Base-by-base conservation (phyloP, 2,888 invertebrate species). In the Caenorhabditis becei region DNA sequence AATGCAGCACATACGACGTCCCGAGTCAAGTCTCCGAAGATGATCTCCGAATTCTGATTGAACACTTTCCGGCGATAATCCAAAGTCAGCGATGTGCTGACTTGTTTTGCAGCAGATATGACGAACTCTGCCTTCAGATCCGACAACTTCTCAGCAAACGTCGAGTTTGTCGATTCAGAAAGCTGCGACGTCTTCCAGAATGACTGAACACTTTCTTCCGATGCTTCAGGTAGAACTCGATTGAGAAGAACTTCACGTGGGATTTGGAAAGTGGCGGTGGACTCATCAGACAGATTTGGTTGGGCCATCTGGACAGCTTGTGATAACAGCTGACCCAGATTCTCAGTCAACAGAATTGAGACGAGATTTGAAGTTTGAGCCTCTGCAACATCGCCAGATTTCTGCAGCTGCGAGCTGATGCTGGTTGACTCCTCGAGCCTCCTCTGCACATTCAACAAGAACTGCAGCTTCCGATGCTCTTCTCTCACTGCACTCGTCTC, bases 21-120 rank as follows among this genome's bases (percentile, higher is more conserved):
- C 32, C 35, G 54, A 0, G 69, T 70, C 51, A 70, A 5, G 24
- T 70, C 69, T 16, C 62, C 67, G 28, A 77, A 69, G 16, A 69
- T 70, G 7, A 70, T 18, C 69, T 69, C 77, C n/a, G 77, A 69
- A 51, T 67, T 70, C 35, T 70, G 77, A 58, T 77, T 70, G 77
- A 77, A 77, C 20, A 77, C 28, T 26, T 44, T 62, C 63, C 77
- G n/a, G 10, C 69, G 62, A 16, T 77, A 77, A n/a, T 77, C 77
- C 49, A 67, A 49, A 54, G 51, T 63, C 4, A 77, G 41, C 14
- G 69, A 69, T 14, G 62, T 58, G 16, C 67, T 70, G 11, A 77
- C 47, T 65, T 77, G 77, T 49, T 63, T 62, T 10, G 77, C 56
- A 7, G 69, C 77, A 53, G 77, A 77, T 18, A 35, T n/a, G 18